A percentile compares a stretch with the other conserved stretches of the same genome.
phyloP scores from a whole-genome alignment of 2,797 vertebrate species.

The Falco naumanni region DNA sequence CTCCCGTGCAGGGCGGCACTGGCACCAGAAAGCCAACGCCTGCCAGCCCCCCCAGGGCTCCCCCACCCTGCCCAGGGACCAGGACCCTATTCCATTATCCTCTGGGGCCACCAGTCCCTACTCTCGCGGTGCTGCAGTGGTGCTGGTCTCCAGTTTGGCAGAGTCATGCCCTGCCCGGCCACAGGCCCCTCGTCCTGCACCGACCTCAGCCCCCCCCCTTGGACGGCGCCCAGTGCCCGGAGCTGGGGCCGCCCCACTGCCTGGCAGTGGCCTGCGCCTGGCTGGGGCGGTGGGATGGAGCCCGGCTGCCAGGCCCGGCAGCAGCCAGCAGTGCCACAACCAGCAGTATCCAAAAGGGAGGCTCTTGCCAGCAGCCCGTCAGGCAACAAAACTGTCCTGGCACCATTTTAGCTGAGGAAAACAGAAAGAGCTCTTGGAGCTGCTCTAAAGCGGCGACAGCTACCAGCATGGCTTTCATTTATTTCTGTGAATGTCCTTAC shows the following conservation, averaged over 20 bases:
- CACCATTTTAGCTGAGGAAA: slow-evolving; percentile 13
- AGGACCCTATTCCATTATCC: not conserved
- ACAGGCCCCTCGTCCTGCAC: rapidly evolving
- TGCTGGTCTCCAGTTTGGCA: not conserved
- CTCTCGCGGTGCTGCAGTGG: rapidly evolving
- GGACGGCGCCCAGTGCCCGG: not conserved
- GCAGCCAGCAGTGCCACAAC: not conserved
- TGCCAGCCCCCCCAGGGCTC: not conserved
- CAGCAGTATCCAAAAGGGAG: not conserved
- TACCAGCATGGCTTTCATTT: slow-evolving; percentile 1
- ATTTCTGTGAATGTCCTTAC: not conserved
- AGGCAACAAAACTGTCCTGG: slow-evolving; percentile 26
- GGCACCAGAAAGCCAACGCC: rapidly evolving
- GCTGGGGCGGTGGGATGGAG: rapidly evolving
- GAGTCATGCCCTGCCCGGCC: not conserved
- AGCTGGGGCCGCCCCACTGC: not conserved
- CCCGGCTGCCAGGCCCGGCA: not conserved
- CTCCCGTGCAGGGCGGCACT: rapidly evolving
- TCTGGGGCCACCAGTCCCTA: not conserved
- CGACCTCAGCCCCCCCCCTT: rapidly evolving
- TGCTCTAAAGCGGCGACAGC: not conserved
- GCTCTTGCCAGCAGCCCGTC: not conserved
- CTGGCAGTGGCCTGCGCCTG: not conserved
- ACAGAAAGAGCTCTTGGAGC: not conserved
- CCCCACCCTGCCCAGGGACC: not conserved